Base-by-base conservation (phyloP, 2,888 invertebrate genomes). In the Ophion ventricosus region DNA sequence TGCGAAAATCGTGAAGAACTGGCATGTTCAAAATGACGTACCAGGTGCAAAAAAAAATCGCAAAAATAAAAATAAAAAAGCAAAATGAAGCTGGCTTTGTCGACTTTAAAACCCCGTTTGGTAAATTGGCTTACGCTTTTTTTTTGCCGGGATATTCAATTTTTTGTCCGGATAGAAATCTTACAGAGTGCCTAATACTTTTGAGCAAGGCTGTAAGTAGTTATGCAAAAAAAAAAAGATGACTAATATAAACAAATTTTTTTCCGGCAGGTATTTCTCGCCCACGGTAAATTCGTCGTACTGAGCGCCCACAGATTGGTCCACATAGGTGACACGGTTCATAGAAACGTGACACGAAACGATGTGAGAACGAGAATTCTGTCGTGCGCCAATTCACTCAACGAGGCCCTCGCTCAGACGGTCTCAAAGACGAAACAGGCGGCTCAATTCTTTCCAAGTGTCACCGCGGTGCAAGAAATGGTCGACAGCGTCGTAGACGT, bases 241-340 rank as follows among this genome's bases (percentile, higher is more conserved):
- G 5, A 35, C 35, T 7, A 35, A 35, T 35, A 8, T 23, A 29
- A 1, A 11, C 43, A 69, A 70, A 8, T 54, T 2, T 40, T 72
- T 14, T 43, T 66, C 23, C 29, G n/a, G 7, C 86, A 92, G 92
- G 92, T 96, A 86, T 98, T 98, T 93, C 96, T 99, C 74, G 98
- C 98, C 17, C 97, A 98, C 92, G 97, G 98, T 75, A 99, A 99
- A 93, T 98, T 98, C 93, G 98, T 99, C 11, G 97, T 99, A 54
- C 95, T 99, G 70, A 97, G 97, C 92, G 98, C 98, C 35, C 98
- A 99, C 92, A 96, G 98, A 92, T 95, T 99, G 91, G 98, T 99
- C 25, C 97, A 98, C 92, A 98, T 98, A 84, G 98, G 98, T 73
- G 99, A 99, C 94, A 98, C 97, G 70, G 97, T 99, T 40, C 97